A percentile compares a stretch with the other conserved stretches of the same genome.
These are phyloP conservation scores for Syngnathoides biaculeatus DNA, from an alignment of 2,113 vertebrate species.

Conservation along the genomic window DNA sequence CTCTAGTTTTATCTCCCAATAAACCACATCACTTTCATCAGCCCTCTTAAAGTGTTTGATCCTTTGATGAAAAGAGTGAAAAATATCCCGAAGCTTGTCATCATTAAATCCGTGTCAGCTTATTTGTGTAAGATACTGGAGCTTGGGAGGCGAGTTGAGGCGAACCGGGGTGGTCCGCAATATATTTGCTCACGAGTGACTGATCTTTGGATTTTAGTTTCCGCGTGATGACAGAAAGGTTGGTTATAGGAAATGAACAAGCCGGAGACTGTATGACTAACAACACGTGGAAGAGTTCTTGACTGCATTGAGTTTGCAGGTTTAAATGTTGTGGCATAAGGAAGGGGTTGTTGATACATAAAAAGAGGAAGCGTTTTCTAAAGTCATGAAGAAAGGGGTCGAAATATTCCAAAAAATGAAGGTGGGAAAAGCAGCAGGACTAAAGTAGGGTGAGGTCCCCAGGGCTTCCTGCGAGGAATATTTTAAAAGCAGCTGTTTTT, in stretches of 20 bases:
- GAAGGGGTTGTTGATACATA: not conserved
- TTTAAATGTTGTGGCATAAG: not conserved
- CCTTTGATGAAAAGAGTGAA: slow-evolving; percentile 42
- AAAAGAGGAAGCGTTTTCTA: not conserved
- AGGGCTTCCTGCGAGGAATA: slow-evolving; percentile 49
- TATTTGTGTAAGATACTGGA: slow-evolving; percentile 66
- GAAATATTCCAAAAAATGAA: not conserved
- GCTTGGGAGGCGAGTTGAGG: slow-evolving; percentile 39
- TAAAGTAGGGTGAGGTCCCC: slow-evolving; percentile 31
- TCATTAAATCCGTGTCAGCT: slow-evolving; percentile 65
- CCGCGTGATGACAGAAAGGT: slow-evolving; percentile 12
- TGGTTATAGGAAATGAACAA: slow-evolving; percentile 7
- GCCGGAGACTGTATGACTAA: not conserved
- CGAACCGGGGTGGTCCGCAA: slow-evolving; percentile 58
- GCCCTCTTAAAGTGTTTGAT: slow-evolving; percentile 36
- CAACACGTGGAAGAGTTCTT: not conserved
- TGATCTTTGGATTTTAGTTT: slow-evolving; percentile 51
- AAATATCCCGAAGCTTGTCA: slow-evolving; percentile 53
- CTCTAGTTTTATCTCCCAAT: not conserved
- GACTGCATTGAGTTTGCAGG: slow-evolving; percentile 15
- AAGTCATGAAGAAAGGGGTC: slow-evolving; percentile 2
- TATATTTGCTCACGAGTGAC: slow-evolving; percentile 48
- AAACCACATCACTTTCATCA: slow-evolving; percentile 15
- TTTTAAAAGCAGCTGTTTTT: slow-evolving; percentile 68
- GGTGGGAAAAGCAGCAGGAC: slow-evolving; percentile 6